A percentile compares a stretch with the other conserved stretches of the same genome.
Evolutionary conservation across 1,140 invertebrate species (phyloP).

Genomic region (Spodoptera frugiperda): DNA sequence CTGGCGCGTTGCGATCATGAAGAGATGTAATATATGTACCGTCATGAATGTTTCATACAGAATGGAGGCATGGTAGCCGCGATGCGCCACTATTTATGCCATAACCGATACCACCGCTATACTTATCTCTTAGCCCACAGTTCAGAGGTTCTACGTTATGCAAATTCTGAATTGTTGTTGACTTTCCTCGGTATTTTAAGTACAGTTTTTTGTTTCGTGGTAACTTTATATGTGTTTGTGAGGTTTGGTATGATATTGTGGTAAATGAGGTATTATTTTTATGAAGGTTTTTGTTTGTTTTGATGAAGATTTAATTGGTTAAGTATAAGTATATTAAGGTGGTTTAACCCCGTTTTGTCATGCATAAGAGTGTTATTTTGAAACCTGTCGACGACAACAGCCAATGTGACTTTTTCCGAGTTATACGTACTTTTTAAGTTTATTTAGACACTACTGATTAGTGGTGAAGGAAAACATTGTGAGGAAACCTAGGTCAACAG

Average conservation of each 20-base stretch:
- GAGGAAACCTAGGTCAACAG: too few species aligned
- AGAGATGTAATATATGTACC: conserved; percentile 35
- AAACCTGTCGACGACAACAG: too few species aligned
- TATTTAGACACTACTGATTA: too few species aligned
- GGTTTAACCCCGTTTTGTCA: too few species aligned
- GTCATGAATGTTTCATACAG: conserved; percentile 43
- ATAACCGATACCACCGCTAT: conserved; percentile 34
- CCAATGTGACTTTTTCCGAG: too few species aligned
- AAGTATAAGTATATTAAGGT: too few species aligned
- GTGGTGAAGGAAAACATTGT: too few species aligned
- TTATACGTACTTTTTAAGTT: too few species aligned
- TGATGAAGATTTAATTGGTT: too few species aligned
- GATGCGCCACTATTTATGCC: conserved; percentile 39
- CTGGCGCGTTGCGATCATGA: conserved; percentile 26
- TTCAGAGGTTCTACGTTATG: conserved; percentile 32
- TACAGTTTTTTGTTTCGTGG: conserved; percentile 3
- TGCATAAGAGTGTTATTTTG: too few species aligned
- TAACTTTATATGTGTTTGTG: conserved; percentile 1
- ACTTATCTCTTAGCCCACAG: conserved; percentile 26
- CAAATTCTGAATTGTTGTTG: conserved; percentile 29
- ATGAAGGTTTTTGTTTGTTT: too few species aligned
- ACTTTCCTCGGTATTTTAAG: conserved; percentile 27
- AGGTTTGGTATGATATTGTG: neutral
- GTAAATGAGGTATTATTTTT: too few species aligned
- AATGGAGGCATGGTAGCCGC: neutral